These are phyloP conservation scores for Plotosus lineatus DNA, from an alignment of 2,113 vertebrate genomes.

Conservation along the genomic window DNA sequence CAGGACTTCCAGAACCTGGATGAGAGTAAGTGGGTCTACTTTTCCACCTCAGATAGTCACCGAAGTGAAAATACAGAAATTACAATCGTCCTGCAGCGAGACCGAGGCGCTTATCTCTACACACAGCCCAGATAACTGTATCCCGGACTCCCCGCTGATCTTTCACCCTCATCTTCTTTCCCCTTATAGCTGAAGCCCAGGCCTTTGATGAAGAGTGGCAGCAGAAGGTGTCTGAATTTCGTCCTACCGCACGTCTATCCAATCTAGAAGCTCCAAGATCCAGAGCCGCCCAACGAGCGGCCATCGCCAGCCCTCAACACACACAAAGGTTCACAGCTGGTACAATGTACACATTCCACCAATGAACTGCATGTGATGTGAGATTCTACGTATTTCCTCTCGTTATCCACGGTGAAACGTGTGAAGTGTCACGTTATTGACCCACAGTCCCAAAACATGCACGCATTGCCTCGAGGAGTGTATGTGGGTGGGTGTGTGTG, in stretches of 20 bases:
- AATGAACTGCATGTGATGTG: neutral
- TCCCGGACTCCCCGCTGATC: slow-evolving; percentile 19
- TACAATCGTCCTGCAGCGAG: neutral
- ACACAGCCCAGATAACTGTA: neutral
- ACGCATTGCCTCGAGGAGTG: too few relatives aligned
- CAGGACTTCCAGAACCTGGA: slow-evolving; percentile 94
- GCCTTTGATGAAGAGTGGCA: slow-evolving; percentile 90
- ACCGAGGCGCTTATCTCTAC: neutral
- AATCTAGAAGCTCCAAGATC: slow-evolving; percentile 64
- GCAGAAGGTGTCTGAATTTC: slow-evolving; percentile 78
- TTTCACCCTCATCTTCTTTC: slow-evolving; percentile 36
- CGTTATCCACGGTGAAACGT: too few relatives aligned
- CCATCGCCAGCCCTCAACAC: slow-evolving; percentile 58
- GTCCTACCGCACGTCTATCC: slow-evolving; percentile 55
- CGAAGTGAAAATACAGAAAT: neutral
- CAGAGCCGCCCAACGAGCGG: slow-evolving; percentile 58
- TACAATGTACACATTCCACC: neutral
- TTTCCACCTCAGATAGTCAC: neutral
- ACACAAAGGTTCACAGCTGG: slow-evolving; percentile 73
- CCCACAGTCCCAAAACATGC: too few relatives aligned
- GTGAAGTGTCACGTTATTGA: too few relatives aligned
- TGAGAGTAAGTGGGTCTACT: slow-evolving; percentile 77
- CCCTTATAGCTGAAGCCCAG: slow-evolving; percentile 80
- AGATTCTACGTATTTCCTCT: too few relatives aligned
- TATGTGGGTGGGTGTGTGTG: too few relatives aligned